Conservation (phyloP, 92 coral and sea anemone genomes). For the Porites evermanni region DNA sequence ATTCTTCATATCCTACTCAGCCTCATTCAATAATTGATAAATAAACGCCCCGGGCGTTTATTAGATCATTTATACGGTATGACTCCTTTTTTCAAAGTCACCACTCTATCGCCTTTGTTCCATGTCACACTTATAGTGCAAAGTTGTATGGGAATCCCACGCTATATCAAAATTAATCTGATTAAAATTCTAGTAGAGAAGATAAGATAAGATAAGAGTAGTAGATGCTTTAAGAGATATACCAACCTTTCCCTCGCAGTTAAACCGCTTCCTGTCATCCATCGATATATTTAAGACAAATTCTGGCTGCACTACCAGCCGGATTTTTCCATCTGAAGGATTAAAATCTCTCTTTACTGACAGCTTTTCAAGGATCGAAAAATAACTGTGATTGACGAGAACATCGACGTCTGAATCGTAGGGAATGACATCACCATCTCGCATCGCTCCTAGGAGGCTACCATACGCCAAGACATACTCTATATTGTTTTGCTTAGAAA, state of each 20-base stretch:
- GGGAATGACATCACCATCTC: constrained; percentile 85
- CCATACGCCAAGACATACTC: constrained; percentile 82
- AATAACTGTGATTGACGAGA: constrained; percentile 61
- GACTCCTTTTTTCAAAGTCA: too few relatives aligned
- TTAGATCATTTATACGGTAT: too few relatives aligned
- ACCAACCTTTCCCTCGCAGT: constrained; percentile 74
- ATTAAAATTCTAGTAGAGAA: too few relatives aligned
- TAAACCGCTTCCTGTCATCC: constrained; percentile 71
- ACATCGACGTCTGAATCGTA: constrained; percentile 89
- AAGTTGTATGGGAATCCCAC: too few relatives aligned
- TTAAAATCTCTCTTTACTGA: constrained; percentile 65
- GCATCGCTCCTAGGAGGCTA: constrained; percentile 77
- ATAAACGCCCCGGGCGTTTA: too few relatives aligned
- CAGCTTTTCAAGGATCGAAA: constrained; percentile 55
- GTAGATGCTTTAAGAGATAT: too few relatives aligned
- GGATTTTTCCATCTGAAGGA: constrained; percentile 63
- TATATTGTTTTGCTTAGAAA: constrained; percentile 71
- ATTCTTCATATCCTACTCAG: too few relatives aligned
- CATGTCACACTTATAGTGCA: too few relatives aligned
- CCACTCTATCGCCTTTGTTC: too few relatives aligned
- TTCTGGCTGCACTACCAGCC: constrained; percentile 87
- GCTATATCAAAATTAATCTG: too few relatives aligned
- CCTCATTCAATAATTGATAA: too few relatives aligned
- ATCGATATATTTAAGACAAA: constrained; percentile 51
- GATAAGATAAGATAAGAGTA: too few relatives aligned